Base-by-base conservation (phyloP, 2,888 invertebrate species). In the Papilio protenor region DNA sequence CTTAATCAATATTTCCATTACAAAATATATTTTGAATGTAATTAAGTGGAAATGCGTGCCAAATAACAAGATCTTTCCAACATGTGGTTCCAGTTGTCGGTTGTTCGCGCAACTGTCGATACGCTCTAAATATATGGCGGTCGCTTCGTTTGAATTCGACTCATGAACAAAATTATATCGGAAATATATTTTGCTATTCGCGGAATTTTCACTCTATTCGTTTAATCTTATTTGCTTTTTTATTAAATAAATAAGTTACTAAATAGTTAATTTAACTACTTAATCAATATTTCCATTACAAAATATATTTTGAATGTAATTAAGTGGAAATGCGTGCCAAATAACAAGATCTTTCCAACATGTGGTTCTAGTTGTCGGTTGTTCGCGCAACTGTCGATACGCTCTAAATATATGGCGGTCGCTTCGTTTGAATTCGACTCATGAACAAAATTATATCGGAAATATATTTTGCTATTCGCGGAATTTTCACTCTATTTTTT, bases 141-240 rank as follows among this genome's bases (percentile, higher is more conserved):
- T 21, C 71, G 27, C 23, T 59, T 49, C 40, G 59, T 75, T 75
- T 64, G 47, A 40, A 78, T 75, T 75, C 71, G 23, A 23, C n/a
- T 40, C 45, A n/a, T 23, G 61, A 55, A 75, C 45, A 52, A 61
- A 75, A 61, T 23, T 59, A 21, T 61, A 69, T 47, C 18, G 27
- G 61, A 74, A 47, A 64, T 74, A 49, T 64, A 61, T 57, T 73
- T 57, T 57, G 40, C 40, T 73, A 59, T 57, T 73, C 40, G 14
- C 21, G 8, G 16, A 71, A 71, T 49, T 49, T 52, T n/a, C n/a
- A n/a, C n/a, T n/a, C n/a, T n/a, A n/a, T n/a, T n/a, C n/a, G n/a
- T n/a, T n/a, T n/a, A n/a, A n/a, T n/a, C n/a, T 33, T 33, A 33
- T 33, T 33, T 33, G 33, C 5, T 4, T 33, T 33, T 33, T 33